phyloP scores from a whole-genome alignment of 1,140 invertebrate genomes.

The Chlorops oryzae region DNA sequence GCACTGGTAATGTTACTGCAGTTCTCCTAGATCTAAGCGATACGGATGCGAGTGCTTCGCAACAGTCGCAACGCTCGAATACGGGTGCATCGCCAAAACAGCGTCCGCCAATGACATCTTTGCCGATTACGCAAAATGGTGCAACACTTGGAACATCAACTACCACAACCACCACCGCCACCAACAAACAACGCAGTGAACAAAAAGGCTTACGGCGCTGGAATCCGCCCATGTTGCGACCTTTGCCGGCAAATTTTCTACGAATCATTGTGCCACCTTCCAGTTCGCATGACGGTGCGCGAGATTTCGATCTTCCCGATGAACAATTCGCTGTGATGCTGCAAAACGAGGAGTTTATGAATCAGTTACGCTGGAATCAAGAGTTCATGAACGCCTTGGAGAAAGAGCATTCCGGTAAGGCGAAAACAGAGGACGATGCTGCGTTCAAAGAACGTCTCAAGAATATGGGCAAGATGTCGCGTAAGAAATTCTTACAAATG shows the following conservation, averaged over 20 bases:
- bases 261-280: slow-evolving; percentile 27
- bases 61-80: slow-evolving; percentile 38
- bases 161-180: slow-evolving; percentile 20
- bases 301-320: slow-evolving; percentile 55
- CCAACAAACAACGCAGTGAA: slow-evolving; percentile 20
- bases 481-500: slow-evolving; percentile 75
- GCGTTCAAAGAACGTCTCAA: slow-evolving; percentile 74
- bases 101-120: slow-evolving; percentile 18
- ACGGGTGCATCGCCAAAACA: slow-evolving; percentile 46
- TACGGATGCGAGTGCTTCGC: slow-evolving; percentile 9
- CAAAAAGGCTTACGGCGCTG: slow-evolving; percentile 52
- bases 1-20: slow-evolving; percentile 9
- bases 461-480: slow-evolving; percentile 84
- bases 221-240: slow-evolving; percentile 76
- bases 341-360: slow-evolving; percentile 90
- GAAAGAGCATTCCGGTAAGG: slow-evolving; percentile 57
- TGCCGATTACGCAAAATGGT: too few relatives aligned
- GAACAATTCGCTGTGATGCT: slow-evolving; percentile 81
- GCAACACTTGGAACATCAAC: too few relatives aligned
- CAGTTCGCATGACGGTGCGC: slow-evolving; percentile 7
- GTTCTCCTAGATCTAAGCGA: slow-evolving; percentile 24
- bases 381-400: slow-evolving; percentile 84
- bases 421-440: slow-evolving; percentile 64
- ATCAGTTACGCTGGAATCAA: slow-evolving; percentile 78
- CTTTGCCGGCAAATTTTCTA: slow-evolving; percentile 74